Evolutionary conservation across 1,140 invertebrate genomes (phyloP), one percentile per base, ranked within the genome.

Genomic region (Venturia canescens): DNA sequence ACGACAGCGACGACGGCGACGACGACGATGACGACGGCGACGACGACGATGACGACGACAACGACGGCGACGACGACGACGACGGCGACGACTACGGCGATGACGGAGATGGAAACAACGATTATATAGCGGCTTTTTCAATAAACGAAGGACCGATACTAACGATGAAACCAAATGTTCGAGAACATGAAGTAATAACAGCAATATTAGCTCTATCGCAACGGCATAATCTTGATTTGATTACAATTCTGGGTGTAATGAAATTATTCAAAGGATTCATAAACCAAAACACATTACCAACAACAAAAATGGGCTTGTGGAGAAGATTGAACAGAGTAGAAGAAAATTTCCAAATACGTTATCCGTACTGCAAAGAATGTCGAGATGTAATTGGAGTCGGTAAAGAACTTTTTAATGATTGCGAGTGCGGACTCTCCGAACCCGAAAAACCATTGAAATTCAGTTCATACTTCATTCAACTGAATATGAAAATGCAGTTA

Each of bases 101-200:
- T 9, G 53, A 57, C 4, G 53, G 18, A n/a, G 18, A 57, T 57
- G 53, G 53, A n/a, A n/a, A 57, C 53, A 18, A 57, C 53, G 53
- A 57, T 16, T 11, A 57, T n/a, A 57, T 57, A 57, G 18, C 53
- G 18, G 53, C 53, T 57, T 57, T 57, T n/a, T 57, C 53, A 16
- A 57, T 57, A 16, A n/a, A 4, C 11, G 53, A 57, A 57, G 53
- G 53, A 57, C 53, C 53, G 11, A 57, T 57, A 57, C 11, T 57
- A 57, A 57, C 53, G 53, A 57, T 57, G 53, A 57, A n/a, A n/a
- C 53, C 53, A 18, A 57, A 57, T n/a, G 53, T 57, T 57, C 53
- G 53, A n/a, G 53, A 57, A 57, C 53, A 57, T 57, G 53, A 57
- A 57, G 53, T 57, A 57, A 57, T 57, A 16, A 57, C n/a, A 57